Percentiles rank a stretch among this genome's conserved stretches.
These are phyloP conservation scores for Euplagia quadripunctaria DNA, from an alignment of 2,888 invertebrate species.

Conservation along the genomic window DNA sequence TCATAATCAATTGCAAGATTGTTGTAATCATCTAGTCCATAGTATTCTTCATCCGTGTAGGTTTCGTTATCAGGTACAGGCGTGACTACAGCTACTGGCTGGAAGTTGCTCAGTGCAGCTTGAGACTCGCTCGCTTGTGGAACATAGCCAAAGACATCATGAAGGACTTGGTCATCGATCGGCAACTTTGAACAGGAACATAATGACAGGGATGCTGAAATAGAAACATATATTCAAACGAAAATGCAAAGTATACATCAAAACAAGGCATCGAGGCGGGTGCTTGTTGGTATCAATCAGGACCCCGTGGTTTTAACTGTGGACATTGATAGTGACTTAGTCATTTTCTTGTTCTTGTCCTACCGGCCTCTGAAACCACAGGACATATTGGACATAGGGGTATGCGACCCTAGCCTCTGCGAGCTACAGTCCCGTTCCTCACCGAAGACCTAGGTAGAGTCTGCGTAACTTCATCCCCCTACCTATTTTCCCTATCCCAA, in stretches of 20 bases:
- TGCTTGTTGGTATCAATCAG: too few species aligned
- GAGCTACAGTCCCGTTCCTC: too few species aligned
- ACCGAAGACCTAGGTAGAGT: too few species aligned
- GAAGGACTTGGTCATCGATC: constrained; percentile 59
- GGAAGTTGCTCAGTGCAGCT: constrained; percentile 37
- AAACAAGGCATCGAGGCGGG: neutral
- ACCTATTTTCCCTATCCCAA: too few species aligned
- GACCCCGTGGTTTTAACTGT: neutral
- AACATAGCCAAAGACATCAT: constrained; percentile 64
- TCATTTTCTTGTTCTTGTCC: too few species aligned
- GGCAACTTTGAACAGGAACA: constrained; percentile 38
- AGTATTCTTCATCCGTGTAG: constrained; percentile 63
- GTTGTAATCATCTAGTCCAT: constrained; percentile 65
- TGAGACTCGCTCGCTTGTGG: constrained; percentile 15
- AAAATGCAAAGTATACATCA: neutral
- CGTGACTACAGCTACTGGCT: constrained; percentile 59
- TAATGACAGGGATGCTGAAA: constrained; percentile 55
- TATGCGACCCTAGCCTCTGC: too few species aligned
- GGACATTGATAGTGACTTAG: neutral
- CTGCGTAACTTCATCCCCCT: too few species aligned
- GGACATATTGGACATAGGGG: too few species aligned
- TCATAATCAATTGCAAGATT: constrained; percentile 80
- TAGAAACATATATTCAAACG: neutral
- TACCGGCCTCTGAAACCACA: too few species aligned
- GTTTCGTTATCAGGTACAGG: constrained; percentile 58